Evolutionary conservation across 2,797 vertebrate species (phyloP), one percentile per base, ranked within the genome.

Genomic region (Artibeus jamaicensis): DNA sequence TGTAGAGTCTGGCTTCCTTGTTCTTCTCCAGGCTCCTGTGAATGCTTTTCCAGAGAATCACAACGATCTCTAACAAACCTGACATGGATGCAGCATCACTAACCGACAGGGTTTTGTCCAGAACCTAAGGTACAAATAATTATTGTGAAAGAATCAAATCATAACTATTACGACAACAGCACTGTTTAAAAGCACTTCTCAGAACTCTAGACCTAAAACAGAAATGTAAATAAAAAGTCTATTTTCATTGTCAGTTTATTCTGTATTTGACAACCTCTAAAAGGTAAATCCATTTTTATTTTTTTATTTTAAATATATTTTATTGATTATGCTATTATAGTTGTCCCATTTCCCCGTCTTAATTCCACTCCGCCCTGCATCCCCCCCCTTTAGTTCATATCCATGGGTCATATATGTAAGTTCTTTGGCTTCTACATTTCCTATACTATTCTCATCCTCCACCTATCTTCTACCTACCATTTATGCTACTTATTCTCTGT

Each of bases 21-120:
- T 99, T 99, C 37, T 98, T 98, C 95, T 99, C 98, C 90, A 99
- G 97, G 21, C 99, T 98, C 95, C 98, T 99, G 59, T 96, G 96
- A 65, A 99, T 99, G 88, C 99, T 99, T 94, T 97, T 99, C 99
- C 99, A 99, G 93, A 99, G 98, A 98, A 99, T 99, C 71, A 99
- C 99, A 57, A 99, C 94, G 3, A 99, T 91, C 97, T 99, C 99
- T 97, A 99, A 98, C 88, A 99, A 98, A 92, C 99, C 98, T 29
- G 99, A 98, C 98, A 99, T 99, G 50, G 98, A 98, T 2, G 98
- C 86, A 5, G 95, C 94, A 79, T 99, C 99, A 10, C 97, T 95
- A 32, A 98, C 71, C 0, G 99, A 98, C 93, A 99, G 73, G 4
- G 99, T 98, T 67, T 98, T 98, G 79, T 99, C 98, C 93, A 99